Evolutionary conservation across 2,888 invertebrate species (phyloP).

Genomic region (Orchestes rusci): DNA sequence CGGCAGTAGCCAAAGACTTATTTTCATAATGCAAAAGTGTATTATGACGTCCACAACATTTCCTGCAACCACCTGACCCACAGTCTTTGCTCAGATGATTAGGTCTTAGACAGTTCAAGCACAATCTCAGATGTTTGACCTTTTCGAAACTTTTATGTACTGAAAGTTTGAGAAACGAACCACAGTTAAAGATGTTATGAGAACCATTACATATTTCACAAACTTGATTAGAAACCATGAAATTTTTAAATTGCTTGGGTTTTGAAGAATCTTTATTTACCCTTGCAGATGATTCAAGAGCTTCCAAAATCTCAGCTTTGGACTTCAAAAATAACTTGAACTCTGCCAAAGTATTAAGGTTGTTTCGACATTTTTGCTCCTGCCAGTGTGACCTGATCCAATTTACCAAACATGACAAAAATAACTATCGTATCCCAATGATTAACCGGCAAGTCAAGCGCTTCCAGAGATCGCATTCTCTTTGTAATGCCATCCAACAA

Average conservation of each 20-base stretch:
- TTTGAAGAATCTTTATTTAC: not conserved
- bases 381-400: conserved; percentile 4
- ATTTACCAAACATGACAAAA: not conserved
- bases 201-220: no score
- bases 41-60: no score
- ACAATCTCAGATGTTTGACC: not conserved
- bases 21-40: no score
- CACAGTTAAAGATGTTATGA: no score
- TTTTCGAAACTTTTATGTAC: not conserved
- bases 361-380: conserved; percentile 1
- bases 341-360: not conserved
- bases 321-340: conserved; percentile 6
- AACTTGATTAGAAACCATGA: no score
- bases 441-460: not conserved
- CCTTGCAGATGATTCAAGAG: not conserved
- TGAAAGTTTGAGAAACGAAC: no score
- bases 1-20: no score
- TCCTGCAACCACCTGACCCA: no score
- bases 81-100: no score
- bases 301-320: conserved; percentile 5
- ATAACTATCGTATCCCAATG: conserved; percentile 2
- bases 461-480: not conserved
- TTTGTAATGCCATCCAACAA: not conserved
- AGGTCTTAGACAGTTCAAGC: no score
- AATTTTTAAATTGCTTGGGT: no score